Base-by-base conservation (phyloP, 2,888 invertebrate genomes). In the Lobophora halterata region DNA sequence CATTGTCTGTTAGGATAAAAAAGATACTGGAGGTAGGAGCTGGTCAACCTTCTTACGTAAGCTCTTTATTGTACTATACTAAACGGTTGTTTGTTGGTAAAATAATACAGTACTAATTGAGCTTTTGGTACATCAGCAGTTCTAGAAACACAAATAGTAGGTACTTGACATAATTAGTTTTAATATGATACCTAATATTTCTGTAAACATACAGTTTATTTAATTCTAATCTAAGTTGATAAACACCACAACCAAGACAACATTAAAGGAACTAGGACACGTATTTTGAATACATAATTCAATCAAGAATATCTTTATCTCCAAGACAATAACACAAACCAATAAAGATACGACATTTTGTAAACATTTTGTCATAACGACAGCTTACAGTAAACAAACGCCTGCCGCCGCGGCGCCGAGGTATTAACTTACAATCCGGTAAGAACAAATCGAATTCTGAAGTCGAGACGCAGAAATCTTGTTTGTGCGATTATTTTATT, bases 1-100 rank as follows among this genome's bases (percentile, higher is more conserved):
- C 66, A 71, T 79, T 82, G 78, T 80, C 71, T 76, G 73, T 71
- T 61, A 60, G 78, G 76, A 79, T 78, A 77, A 79, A 76, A 73
- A 76, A 74, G 71, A 74, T 73, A 76, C 61, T 58, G 66, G 65
- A 65, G 69, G 63, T 63, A 62, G 63, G 58, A 55, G n/a, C 55
- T 51, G 55, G 59, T 57, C 65, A 56, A 61, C 48, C 59, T 57
- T 46, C 60, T 52, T 56, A 33, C 55, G 67, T 78, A 79, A 78
- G 78, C 76, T 69, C 62, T 72, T 74, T 76, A 77, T 8, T 74
- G 75, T 76, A 71, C 66, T 65, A n/a, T n/a, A 57, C 61, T 65
- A 69, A 64, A 66, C 65, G 65, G 66, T 68, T 68, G 68, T 67
- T 55, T 55, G 62, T 58, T 41, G 28, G 26, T 47, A 55, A 44